These are phyloP conservation scores for Ophonus ardosiacus DNA, from an alignment of 2,888 invertebrate species.

Conservation along the genomic window DNA sequence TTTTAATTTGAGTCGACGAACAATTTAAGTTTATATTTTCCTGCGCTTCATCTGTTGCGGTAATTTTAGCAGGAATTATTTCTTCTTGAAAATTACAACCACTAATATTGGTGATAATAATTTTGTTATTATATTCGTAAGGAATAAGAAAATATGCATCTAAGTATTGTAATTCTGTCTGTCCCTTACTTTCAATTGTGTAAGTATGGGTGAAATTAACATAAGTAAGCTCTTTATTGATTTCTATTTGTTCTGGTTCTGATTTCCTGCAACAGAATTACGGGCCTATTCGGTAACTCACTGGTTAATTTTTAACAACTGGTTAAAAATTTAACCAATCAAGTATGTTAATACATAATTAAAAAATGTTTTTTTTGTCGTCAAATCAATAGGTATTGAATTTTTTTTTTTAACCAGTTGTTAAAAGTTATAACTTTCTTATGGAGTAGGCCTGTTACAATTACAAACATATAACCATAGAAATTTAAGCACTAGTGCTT, in stretches of 20 bases:
- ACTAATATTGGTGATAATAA: background rate
- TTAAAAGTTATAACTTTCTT: no score
- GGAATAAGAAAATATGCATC: background rate
- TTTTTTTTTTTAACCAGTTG: no score
- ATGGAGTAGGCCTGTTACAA: no score
- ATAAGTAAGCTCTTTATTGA: background rate
- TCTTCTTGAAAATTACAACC: constrained; percentile 1
- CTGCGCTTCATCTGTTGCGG: background rate
- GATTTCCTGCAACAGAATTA: constrained; percentile 2
- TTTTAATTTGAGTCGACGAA: background rate
- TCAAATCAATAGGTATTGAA: no score
- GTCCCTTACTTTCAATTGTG: background rate
- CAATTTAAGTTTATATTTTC: constrained; percentile 15
- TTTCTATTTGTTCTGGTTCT: constrained; percentile 13
- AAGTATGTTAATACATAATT: no score
- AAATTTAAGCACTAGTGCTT: no score
- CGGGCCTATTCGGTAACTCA: no score
- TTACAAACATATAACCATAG: no score
- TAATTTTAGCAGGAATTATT: background rate
- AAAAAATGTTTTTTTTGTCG: no score
- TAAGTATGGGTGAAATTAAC: background rate
- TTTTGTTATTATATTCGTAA: background rate
- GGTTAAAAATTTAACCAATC: no score
- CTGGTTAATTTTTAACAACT: no score
- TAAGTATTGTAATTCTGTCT: background rate